A percentile compares a stretch with the other conserved stretches of the same genome.
These are phyloP conservation scores for Phorcus lineatus DNA, from an alignment of 2,888 invertebrate genomes.

Conservation along the genomic window DNA sequence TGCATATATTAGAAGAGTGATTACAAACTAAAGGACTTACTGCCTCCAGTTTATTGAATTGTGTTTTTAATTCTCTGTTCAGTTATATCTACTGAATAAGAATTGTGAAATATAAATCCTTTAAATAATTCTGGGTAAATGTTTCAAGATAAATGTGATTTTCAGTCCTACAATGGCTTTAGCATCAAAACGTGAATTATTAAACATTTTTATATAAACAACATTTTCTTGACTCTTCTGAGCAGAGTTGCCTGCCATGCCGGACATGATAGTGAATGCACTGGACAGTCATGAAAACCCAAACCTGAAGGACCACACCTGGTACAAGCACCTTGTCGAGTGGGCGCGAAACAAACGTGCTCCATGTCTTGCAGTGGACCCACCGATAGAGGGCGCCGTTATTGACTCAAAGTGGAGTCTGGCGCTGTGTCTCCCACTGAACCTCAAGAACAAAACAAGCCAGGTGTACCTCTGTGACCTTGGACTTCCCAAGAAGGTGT, in stretches of 20 bases:
- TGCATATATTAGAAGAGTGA: neutral
- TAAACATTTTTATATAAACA: too few species aligned
- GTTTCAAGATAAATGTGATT: too few species aligned
- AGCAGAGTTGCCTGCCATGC: constrained; percentile 63
- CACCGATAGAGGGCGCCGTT: constrained; percentile 80
- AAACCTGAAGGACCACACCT: constrained; percentile 57
- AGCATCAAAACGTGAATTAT: too few species aligned
- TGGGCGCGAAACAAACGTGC: constrained; percentile 86
- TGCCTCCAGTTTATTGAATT: too few species aligned
- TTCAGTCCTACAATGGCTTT: too few species aligned
- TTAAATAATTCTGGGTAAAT: too few species aligned
- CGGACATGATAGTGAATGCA: constrained; percentile 73
- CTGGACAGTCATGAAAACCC: constrained; percentile 69
- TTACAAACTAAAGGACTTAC: neutral
- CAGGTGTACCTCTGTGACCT: constrained; percentile 88
- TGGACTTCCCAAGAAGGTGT: constrained; percentile 87
- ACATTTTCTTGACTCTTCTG: neutral
- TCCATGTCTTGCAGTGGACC: constrained; percentile 86
- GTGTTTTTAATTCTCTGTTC: too few species aligned
- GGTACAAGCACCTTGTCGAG: constrained; percentile 79
- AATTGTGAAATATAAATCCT: too few species aligned
- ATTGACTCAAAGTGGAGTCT: constrained; percentile 82
- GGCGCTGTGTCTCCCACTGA: constrained; percentile 83
- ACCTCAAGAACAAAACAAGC: constrained; percentile 79
- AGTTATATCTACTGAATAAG: too few species aligned